Conservation (phyloP, 2,888 invertebrate genomes). For the Sphaeridia pumilis region DNA sequence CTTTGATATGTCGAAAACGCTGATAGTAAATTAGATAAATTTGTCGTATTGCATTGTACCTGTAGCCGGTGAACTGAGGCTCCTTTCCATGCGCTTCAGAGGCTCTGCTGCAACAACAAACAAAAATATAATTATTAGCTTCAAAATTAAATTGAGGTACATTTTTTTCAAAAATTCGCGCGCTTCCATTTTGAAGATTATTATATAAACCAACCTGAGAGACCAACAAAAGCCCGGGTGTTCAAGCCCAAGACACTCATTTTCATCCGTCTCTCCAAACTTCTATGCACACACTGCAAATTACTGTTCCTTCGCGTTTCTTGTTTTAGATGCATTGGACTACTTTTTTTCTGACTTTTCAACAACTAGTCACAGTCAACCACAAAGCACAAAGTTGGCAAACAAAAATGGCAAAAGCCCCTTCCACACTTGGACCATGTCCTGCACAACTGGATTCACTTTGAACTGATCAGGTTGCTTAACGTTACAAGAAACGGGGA, state of each 20-base stretch:
- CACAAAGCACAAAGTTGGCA: background rate
- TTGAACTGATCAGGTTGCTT: background rate
- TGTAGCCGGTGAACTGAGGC: constrained; percentile 36
- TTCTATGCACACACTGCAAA: no score
- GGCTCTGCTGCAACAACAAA: constrained; percentile 30
- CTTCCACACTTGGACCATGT: background rate
- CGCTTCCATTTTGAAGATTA: background rate
- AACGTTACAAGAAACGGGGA: no score
- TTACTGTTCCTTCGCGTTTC: background rate
- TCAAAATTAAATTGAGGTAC: background rate
- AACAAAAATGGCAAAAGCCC: background rate
- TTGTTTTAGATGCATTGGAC: background rate
- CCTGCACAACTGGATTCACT: background rate
- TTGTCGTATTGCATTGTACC: no score
- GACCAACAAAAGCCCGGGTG: constrained; percentile 16
- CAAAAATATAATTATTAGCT: constrained; percentile 9
- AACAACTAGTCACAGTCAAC: background rate
- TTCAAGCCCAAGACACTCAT: constrained; percentile 26
- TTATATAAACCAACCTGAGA: constrained; percentile 16
- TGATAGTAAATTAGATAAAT: no score
- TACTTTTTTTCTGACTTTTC: background rate
- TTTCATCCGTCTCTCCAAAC: constrained; percentile 4
- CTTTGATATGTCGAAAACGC: no score
- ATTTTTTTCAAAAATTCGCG: background rate
- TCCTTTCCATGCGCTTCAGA: constrained; percentile 34